These are phyloP conservation scores for Rhinolophus ferrumequinum DNA, from an alignment of 2,113 vertebrate genomes.

Conservation along the genomic window DNA sequence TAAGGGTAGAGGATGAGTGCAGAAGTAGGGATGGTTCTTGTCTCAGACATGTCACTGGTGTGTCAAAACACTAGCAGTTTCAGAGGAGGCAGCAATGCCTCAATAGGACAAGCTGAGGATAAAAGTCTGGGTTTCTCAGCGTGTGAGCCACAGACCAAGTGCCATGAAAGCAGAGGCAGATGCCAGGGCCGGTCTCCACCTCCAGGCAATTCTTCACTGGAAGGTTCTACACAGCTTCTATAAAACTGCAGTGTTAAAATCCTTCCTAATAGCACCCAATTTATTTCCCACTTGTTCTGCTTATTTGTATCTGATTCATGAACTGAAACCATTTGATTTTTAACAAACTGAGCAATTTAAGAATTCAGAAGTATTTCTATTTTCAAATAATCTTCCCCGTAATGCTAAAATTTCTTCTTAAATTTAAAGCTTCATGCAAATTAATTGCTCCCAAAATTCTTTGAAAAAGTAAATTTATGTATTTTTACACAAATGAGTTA, in stretches of 20 bases:
- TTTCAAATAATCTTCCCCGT: constrained; percentile 23
- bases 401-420: constrained; percentile 18
- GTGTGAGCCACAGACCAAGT: background rate
- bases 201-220: rapidly evolving
- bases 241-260: background rate
- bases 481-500: constrained; percentile 27
- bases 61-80: background rate
- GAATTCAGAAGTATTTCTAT: background rate
- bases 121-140: background rate
- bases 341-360: constrained; percentile 31
- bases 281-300: constrained; percentile 28
- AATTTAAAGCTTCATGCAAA: constrained; percentile 35
- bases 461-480: constrained; percentile 12
- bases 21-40: background rate
- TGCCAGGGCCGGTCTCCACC: background rate
- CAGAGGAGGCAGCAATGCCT: background rate
- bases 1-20: background rate
- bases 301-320: constrained; percentile 24
- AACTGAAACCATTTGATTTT: constrained; percentile 19
- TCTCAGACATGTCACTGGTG: background rate
- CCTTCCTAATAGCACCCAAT: background rate
- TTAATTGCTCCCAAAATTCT: background rate
- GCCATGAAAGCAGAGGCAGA: background rate
- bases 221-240: background rate
- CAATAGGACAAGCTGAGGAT: background rate